A percentile compares a stretch with the other conserved stretches of the same genome.
Evolutionary conservation across 2,113 vertebrate species (phyloP).

Genomic region (Mirza zaza): DNA sequence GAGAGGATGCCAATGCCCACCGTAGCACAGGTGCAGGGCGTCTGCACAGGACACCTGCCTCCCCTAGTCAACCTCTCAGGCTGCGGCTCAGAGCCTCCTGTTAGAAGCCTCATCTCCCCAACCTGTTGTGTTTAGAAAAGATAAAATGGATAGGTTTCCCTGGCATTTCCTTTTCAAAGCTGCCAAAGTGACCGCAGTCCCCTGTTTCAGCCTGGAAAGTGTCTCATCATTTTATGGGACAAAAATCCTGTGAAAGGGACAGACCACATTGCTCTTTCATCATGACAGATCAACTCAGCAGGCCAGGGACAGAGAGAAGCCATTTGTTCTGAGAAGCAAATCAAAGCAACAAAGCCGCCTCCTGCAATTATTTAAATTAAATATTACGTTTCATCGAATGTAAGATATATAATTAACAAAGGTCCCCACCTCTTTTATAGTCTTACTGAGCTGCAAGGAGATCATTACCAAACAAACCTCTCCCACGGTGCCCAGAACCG

Average conservation of each 20-base stretch:
- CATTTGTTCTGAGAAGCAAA: constrained; percentile 77
- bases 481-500: constrained; percentile 49
- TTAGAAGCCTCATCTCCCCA: constrained; percentile 6
- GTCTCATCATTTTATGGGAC: constrained; percentile 72
- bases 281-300: constrained; percentile 68
- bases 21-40: not conserved
- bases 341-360: constrained; percentile 67
- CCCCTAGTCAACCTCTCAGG: not conserved
- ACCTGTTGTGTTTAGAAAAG: constrained; percentile 51
- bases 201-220: constrained; percentile 35
- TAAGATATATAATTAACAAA: constrained; percentile 86
- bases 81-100: constrained; percentile 12
- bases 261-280: constrained; percentile 67
- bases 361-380: constrained; percentile 85
- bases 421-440: constrained; percentile 64
- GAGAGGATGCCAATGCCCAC: not conserved
- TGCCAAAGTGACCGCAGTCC: constrained; percentile 31
- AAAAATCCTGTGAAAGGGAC: constrained; percentile 65
- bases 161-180: constrained; percentile 34
- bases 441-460: constrained; percentile 73
- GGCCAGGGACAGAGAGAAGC: constrained; percentile 52
- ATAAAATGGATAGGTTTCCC: constrained; percentile 45
- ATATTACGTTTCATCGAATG: constrained; percentile 83
- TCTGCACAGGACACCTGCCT: not conserved
- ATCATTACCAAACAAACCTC: constrained; percentile 81